phyloP scores from a whole-genome alignment of 2,888 invertebrate genomes.

The Drosophila rubida region DNA sequence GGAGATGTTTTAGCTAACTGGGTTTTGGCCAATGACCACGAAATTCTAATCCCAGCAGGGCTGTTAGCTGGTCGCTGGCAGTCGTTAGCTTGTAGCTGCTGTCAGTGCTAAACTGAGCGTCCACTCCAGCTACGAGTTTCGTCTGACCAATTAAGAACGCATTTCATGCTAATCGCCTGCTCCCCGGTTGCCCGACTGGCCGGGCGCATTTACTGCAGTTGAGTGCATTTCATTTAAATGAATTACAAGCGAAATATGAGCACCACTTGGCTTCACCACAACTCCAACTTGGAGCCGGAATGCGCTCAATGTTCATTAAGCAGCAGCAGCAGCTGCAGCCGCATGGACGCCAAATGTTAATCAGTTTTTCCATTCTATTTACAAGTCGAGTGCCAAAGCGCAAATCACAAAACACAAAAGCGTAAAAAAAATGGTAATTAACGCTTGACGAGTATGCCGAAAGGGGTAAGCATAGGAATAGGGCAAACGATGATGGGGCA shows the following conservation, averaged over 20 bases:
- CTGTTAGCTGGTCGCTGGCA: background rate
- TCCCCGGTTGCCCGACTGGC: conserved; percentile 6
- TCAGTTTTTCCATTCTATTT: conserved; percentile 60
- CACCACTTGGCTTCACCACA: conserved; percentile 25
- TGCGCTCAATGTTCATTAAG: conserved; percentile 51
- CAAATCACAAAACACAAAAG: conserved; percentile 70
- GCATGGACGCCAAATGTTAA: conserved; percentile 59
- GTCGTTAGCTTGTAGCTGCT: background rate
- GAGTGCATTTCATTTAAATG: conserved; percentile 79
- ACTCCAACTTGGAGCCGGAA: background rate
- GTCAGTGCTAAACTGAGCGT: conserved; percentile 8
- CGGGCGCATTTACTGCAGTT: conserved; percentile 63
- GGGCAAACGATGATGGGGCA: conserved; percentile 8
- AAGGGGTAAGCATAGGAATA: background rate
- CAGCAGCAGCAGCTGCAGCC: conserved; percentile 14
- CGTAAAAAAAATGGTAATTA: conserved; percentile 64
- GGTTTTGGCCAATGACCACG: conserved; percentile 67
- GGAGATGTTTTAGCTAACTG: conserved; percentile 39
- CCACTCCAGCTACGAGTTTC: conserved; percentile 37
- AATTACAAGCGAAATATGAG: conserved; percentile 77
- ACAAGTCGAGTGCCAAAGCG: conserved; percentile 40
- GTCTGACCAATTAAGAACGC: conserved; percentile 70
- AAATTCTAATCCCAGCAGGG: conserved; percentile 49
- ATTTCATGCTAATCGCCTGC: conserved; percentile 65
- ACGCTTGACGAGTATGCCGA: conserved; percentile 23